Evolutionary conservation across 2,888 invertebrate genomes (phyloP), one percentile per base, ranked within the genome.

Genomic region (Blera fallax): DNA sequence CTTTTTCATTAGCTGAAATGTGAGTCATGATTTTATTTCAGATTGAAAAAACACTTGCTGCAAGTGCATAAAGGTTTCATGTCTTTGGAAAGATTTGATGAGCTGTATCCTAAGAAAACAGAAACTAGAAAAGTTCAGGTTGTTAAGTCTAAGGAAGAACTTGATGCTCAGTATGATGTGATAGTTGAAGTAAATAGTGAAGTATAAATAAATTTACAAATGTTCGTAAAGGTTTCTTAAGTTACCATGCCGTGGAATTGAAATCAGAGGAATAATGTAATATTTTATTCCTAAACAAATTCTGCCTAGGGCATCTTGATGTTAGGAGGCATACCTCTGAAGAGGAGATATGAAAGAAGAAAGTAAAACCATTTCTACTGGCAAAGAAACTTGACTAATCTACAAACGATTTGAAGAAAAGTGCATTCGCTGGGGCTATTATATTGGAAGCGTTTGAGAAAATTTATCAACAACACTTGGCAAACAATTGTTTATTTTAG

Each of bases 21-120:
- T 29, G 0, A 21, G 1, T 3, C 1, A 0, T 0, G 4, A 11
- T 69, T 43, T 43, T 11, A 4, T 56, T 69, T 10, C 24, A 72
- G 70, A 11, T 34, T 72, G 4, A 72, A 58, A 34, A 45, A 58
- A 2, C 70, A 72, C 18, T 45, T 72, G 24, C 29, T 72, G 1
- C 58, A 34, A 10, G 70, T 72, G 4, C 70, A 72, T 10, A 72
- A 48, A 14, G 70, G 58, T 1, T 58, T 7, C 24, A 60, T 72
- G 27, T 18, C 72, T 1, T 18, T 8, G 11, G 60, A 60, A 10
- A 40, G 14, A 27, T 73, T 73, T 34, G 62, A 62, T 3, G 60
- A 73, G 14, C 1, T 62, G n/a, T 73, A 62, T 34, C 73, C 73
- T 1, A 73, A 73, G 14, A 50, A 40, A 50, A n/a, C 48, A 0